Conservation (phyloP, 2,888 invertebrate species). For the Malacosoma neustria region DNA sequence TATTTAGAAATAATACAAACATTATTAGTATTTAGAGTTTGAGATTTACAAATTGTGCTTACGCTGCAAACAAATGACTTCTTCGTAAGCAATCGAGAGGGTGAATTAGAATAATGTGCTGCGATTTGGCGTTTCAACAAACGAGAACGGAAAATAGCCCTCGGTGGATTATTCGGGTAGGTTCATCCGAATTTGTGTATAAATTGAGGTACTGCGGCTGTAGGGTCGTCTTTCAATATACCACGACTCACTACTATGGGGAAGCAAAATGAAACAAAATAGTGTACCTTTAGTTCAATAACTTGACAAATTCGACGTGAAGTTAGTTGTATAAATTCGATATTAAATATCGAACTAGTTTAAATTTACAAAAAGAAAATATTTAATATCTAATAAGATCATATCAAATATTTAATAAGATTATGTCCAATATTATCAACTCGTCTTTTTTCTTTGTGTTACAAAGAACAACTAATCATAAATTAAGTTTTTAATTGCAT, state of each 20-base stretch:
- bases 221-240: conserved; percentile 14
- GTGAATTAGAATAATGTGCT: conserved; percentile 72
- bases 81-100: conserved; percentile 67
- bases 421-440: too few species aligned
- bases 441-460: too few species aligned
- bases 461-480: too few species aligned
- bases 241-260: not conserved
- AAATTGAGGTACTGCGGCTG: conserved; percentile 60
- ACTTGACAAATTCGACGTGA: too few species aligned
- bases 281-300: not conserved
- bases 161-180: conserved; percentile 66
- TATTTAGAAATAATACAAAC: conserved; percentile 2
- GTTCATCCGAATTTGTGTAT: conserved; percentile 58
- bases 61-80: conserved; percentile 66
- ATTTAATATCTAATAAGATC: too few species aligned
- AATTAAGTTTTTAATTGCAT: too few species aligned
- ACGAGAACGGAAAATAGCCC: conserved; percentile 62
- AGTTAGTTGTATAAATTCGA: too few species aligned
- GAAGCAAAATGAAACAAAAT: not conserved
- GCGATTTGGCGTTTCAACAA: conserved; percentile 71
- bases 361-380: too few species aligned
- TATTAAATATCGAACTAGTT: too few species aligned
- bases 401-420: too few species aligned
- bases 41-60: conserved; percentile 37
- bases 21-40: conserved; percentile 15